A percentile compares a stretch with the other conserved stretches of the same genome.
Conservation (phyloP, 1,140 invertebrate genomes). For the Propsilocerus akamusi region DNA sequence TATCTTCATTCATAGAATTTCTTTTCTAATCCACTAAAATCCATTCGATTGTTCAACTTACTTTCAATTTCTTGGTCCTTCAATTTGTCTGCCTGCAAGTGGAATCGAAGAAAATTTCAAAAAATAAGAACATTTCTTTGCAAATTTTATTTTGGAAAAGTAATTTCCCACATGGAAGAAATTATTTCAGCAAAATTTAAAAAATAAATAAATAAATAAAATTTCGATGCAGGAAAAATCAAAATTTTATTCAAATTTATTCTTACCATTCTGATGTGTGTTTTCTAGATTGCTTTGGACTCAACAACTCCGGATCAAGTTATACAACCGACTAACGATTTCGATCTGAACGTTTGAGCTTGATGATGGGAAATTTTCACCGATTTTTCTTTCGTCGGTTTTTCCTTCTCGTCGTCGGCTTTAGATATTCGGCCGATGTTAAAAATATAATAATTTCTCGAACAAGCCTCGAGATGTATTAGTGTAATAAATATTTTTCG, state of each 20-base stretch:
- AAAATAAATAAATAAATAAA: no score
- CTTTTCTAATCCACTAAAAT: background rate
- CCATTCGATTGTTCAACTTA: no score
- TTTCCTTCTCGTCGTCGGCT: no score
- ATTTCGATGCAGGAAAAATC: background rate
- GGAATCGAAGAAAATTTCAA: background rate
- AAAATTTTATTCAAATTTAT: background rate
- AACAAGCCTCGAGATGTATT: no score
- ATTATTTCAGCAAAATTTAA: no score
- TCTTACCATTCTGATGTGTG: conserved; percentile 2
- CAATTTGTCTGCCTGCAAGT: background rate
- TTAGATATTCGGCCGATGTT: no score
- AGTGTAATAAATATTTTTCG: no score
- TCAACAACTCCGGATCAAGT: conserved; percentile 3
- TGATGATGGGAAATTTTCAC: background rate
- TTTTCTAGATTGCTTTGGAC: conserved; percentile 2
- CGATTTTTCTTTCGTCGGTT: background rate
- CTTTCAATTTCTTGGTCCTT: conserved; percentile 1
- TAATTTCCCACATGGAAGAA: no score
- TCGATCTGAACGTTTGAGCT: background rate
- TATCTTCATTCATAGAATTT: background rate
- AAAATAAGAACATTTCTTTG: background rate
- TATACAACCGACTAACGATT: conserved; percentile 4
- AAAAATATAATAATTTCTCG: no score
- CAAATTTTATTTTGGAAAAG: no score